phyloP scores from a whole-genome alignment of 2,797 vertebrate species.

The Oreochromis mossambicus region DNA sequence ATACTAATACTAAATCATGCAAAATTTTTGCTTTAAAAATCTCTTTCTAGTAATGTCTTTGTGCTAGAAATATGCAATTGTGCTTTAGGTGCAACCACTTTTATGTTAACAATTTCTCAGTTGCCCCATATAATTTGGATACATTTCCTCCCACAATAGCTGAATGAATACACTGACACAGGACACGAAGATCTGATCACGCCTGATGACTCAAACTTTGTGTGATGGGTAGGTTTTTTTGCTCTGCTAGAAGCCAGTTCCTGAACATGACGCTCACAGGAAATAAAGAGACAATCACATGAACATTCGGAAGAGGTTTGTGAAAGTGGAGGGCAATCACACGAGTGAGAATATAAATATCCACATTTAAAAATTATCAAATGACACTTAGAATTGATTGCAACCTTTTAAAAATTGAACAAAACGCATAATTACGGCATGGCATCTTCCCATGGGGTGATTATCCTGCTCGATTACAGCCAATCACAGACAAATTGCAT shows the following conservation, averaged over 20 bases:
- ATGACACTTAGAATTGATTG: constrained; percentile 54
- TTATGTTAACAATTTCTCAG: not conserved
- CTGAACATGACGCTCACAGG: not conserved
- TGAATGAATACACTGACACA: not conserved
- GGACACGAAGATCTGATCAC: not conserved
- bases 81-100: not conserved
- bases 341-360: constrained; percentile 27
- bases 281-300: constrained; percentile 6
- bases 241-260: not conserved
- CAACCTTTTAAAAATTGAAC: constrained; percentile 51
- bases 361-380: constrained; percentile 36
- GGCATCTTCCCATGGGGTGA: constrained; percentile 21
- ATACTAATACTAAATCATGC: not conserved
- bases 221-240: not conserved
- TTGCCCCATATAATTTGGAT: not conserved
- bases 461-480: constrained; percentile 58
- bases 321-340: not conserved
- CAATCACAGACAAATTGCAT: constrained; percentile 59
- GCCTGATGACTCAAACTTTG: not conserved
- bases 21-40: not conserved
- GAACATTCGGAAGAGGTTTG: not conserved
- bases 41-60: not conserved
- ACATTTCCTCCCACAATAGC: not conserved
- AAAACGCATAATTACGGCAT: constrained; percentile 49
- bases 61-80: not conserved